These are phyloP conservation scores for Lucilia cuprina DNA, from an alignment of 1,140 invertebrate genomes.

Conservation along the genomic window DNA sequence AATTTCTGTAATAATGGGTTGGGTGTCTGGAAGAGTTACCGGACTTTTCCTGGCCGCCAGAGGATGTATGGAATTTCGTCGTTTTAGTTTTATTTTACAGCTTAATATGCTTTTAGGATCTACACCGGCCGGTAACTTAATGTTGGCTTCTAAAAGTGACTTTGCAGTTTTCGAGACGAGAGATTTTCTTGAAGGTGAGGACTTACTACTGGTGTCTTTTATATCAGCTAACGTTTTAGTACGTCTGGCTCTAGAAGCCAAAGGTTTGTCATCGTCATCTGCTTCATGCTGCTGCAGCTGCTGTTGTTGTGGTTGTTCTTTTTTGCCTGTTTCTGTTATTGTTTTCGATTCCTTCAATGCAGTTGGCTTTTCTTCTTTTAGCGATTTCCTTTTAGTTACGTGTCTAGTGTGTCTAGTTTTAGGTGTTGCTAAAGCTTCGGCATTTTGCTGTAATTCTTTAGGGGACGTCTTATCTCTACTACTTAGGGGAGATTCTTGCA, in stretches of 20 bases:
- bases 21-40: background rate
- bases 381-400: background rate
- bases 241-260: slow-evolving; percentile 14
- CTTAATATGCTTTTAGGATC: slow-evolving; percentile 59
- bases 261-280: slow-evolving; percentile 17
- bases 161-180: slow-evolving; percentile 32
- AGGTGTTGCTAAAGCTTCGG: background rate
- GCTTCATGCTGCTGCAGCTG: too few species aligned
- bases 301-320: background rate
- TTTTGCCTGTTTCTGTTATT: background rate
- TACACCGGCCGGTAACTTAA: slow-evolving; percentile 54
- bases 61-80: slow-evolving; percentile 46
- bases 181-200: background rate
- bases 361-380: background rate
- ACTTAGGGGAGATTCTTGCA: slow-evolving; percentile 64
- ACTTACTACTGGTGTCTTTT: background rate
- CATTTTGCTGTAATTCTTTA: background rate
- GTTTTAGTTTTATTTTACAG: slow-evolving; percentile 57
- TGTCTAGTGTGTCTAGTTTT: background rate
- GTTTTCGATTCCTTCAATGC: background rate
- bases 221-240: background rate
- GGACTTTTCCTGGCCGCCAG: background rate
- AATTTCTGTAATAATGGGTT: background rate
- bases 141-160: slow-evolving; percentile 55
- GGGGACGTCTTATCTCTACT: slow-evolving; percentile 47